Conservation (phyloP, 2,113 vertebrate genomes). For the Platichthys flesus region DNA sequence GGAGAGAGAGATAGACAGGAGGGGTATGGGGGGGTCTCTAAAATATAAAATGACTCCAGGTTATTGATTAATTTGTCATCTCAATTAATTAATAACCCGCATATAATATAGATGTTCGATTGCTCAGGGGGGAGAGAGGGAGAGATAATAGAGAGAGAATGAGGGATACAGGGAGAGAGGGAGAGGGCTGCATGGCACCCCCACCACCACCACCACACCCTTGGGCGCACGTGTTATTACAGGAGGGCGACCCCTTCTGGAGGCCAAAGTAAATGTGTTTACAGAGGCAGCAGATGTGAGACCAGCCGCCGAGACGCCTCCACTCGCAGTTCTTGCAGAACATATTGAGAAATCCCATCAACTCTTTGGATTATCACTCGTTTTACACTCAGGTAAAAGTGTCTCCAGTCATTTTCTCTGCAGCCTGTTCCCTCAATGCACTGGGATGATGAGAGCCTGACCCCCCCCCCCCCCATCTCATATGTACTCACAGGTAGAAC, state of each 20-base stretch:
- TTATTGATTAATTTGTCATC: constrained; percentile 49
- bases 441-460: constrained; percentile 14
- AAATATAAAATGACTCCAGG: constrained; percentile 27
- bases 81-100: constrained; percentile 44
- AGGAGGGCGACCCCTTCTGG: constrained; percentile 93
- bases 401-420: not conserved
- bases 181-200: not conserved
- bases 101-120: constrained; percentile 30
- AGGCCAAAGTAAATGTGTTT: constrained; percentile 66
- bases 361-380: too few relatives aligned
- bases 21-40: not conserved
- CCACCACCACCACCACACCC: constrained; percentile 53
- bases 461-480: constrained; percentile 55
- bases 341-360: not conserved
- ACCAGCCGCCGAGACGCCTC: constrained; percentile 1
- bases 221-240: constrained; percentile 72
- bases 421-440: not conserved
- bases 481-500: constrained; percentile 73
- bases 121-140: constrained; percentile 33
- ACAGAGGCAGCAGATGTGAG: constrained; percentile 17
- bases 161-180: constrained; percentile 35
- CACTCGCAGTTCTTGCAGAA: constrained; percentile 3
- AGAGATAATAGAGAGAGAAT: constrained; percentile 23
- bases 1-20: constrained; percentile 11
- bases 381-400: not conserved